phyloP scores from a whole-genome alignment of 2,797 vertebrate genomes.

The Lemur catta region DNA sequence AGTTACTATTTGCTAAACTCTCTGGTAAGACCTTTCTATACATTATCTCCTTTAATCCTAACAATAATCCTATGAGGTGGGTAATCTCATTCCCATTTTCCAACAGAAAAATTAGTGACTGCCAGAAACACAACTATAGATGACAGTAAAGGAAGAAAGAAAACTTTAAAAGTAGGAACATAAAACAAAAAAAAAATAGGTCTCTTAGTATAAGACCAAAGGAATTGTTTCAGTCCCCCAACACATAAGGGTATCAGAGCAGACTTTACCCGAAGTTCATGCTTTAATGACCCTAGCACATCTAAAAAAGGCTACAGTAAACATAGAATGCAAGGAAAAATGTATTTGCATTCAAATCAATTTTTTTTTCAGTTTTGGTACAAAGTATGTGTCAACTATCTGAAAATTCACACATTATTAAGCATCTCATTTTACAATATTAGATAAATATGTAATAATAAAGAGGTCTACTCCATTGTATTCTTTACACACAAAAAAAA shows the following conservation, averaged over 20 bases:
- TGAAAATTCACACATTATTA: background rate
- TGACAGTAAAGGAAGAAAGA: background rate
- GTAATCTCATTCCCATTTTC: background rate
- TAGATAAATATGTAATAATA: background rate
- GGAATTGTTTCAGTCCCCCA: background rate
- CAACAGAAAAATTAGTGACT: background rate
- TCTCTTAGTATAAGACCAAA: background rate
- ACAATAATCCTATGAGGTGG: background rate
- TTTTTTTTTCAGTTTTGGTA: background rate
- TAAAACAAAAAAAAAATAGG: background rate
- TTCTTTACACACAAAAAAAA: background rate
- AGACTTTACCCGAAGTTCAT: background rate
- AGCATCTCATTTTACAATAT: background rate
- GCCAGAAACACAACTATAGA: background rate
- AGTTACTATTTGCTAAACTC: background rate
- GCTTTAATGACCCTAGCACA: background rate
- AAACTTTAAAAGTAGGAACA: background rate
- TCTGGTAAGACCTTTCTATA: background rate
- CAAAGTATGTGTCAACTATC: background rate
- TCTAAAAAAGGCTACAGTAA: background rate
- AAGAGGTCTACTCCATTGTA: background rate
- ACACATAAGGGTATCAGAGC: background rate
- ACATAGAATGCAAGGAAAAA: background rate
- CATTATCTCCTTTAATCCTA: background rate
- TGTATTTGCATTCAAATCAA: background rate